These are phyloP conservation scores for Glossophaga mutica DNA, from an alignment of 2,797 vertebrate genomes.

Conservation along the genomic window DNA sequence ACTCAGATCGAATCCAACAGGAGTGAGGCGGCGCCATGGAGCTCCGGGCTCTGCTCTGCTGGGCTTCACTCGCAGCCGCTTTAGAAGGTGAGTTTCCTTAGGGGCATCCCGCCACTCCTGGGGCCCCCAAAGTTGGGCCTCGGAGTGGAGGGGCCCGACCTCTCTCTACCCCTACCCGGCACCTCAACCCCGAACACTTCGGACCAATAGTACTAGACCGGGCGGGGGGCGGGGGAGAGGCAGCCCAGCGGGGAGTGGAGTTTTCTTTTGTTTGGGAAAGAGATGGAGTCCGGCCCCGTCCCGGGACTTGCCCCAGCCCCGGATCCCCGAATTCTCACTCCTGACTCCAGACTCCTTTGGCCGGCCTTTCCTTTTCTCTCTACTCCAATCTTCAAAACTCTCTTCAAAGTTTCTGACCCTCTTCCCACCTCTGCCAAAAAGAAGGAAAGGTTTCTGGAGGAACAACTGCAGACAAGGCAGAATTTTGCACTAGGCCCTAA, in stretches of 20 bases:
- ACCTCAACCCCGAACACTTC: conserved; percentile 20
- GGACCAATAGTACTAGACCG: background rate
- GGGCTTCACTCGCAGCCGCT: conserved; percentile 69
- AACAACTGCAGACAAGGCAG: background rate
- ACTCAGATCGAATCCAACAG: conserved; percentile 60
- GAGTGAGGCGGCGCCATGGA: conserved; percentile 72
- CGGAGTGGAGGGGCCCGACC: background rate
- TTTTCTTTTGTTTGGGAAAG: conserved; percentile 75
- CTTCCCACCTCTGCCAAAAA: background rate
- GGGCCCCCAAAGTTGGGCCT: background rate
- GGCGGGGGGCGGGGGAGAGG: conserved; percentile 65
- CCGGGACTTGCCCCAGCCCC: conserved; percentile 15
- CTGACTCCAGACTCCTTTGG: background rate
- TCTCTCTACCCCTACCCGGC: background rate
- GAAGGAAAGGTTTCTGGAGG: background rate
- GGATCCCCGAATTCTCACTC: background rate
- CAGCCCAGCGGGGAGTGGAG: conserved; percentile 71
- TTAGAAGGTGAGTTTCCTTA: conserved; percentile 70
- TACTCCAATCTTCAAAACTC: background rate
- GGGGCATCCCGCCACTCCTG: background rate
- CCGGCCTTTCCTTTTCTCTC: background rate
- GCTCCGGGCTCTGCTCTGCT: conserved; percentile 72
- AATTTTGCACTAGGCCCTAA: conserved; percentile 41
- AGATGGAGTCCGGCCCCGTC: conserved; percentile 47
- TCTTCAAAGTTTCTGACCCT: conserved; percentile 35